Percentiles rank a stretch among this genome's conserved stretches.
phyloP scores from a whole-genome alignment of 2,797 vertebrate species.

The Smutsia temminckii region DNA sequence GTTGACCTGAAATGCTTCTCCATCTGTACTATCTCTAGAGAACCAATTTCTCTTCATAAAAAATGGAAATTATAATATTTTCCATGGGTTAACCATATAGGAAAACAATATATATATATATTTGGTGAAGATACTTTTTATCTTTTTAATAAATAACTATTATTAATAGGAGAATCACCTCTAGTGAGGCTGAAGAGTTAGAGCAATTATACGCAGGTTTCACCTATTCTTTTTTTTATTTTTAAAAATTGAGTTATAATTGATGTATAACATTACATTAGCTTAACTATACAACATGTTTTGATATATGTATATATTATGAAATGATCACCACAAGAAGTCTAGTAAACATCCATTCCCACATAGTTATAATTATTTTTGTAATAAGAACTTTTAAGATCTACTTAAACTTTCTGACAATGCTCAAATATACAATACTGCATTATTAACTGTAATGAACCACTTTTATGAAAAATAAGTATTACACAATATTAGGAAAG shows the following conservation, averaged over 20 bases:
- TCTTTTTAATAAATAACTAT: neutral
- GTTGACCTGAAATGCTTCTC: constrained; percentile 22
- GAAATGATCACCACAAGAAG: neutral
- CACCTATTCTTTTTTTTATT: neutral
- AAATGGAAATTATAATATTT: neutral
- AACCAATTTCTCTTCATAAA: neutral
- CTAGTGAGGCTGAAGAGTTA: neutral
- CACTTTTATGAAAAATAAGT: neutral
- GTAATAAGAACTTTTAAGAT: neutral
- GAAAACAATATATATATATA: neutral
- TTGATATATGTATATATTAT: neutral
- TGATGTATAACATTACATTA: neutral
- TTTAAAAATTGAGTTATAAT: neutral
- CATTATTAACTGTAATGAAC: neutral
- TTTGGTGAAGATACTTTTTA: neutral
- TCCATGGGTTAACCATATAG: neutral
- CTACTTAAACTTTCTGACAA: neutral
- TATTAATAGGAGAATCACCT: neutral
- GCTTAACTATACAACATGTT: neutral
- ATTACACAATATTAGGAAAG: neutral
- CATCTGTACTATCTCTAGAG: neutral
- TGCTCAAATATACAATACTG: neutral
- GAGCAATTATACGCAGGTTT: neutral
- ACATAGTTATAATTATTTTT: neutral
- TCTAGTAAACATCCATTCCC: neutral